A percentile compares a stretch with the other conserved stretches of the same genome.
Evolutionary conservation across 2,888 invertebrate species (phyloP).

Genomic region (Nipponacmea schrenckii): DNA sequence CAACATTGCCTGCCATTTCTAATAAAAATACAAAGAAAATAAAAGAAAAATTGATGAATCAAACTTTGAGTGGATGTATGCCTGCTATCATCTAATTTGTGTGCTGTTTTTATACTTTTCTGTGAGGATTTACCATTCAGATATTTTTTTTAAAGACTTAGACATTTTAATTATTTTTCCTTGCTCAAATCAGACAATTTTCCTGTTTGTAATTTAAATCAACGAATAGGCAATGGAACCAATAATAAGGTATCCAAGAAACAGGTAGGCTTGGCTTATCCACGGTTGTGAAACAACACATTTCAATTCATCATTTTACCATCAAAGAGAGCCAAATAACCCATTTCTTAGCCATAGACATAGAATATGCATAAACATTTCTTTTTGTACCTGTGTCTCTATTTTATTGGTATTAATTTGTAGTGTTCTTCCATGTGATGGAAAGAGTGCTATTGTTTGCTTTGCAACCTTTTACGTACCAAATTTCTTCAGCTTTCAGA

Average conservation of each 20-base stretch:
- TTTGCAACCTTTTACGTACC: no score
- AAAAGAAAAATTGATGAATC: not conserved
- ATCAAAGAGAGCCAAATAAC: no score
- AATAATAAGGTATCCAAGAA: no score
- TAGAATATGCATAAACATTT: slow-evolving; percentile 1
- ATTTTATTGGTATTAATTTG: no score
- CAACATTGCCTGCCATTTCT: not conserved
- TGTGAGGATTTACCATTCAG: not conserved
- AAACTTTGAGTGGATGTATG: slow-evolving; percentile 2
- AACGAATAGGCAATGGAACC: no score
- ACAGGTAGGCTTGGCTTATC: not conserved
- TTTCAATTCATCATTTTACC: no score
- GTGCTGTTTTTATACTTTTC: not conserved
- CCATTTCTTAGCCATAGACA: slow-evolving; percentile 4
- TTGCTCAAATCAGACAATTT: not conserved
- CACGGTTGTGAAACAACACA: not conserved
- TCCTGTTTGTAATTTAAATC: no score
- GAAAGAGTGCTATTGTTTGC: no score
- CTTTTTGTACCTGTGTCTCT: no score
- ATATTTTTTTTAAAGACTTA: not conserved
- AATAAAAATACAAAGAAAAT: no score
- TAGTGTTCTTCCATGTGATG: no score
- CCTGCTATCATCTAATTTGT: not conserved
- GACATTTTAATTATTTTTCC: not conserved
- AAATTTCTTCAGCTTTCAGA: no score